A percentile compares a stretch with the other conserved stretches of the same genome.
Evolutionary conservation across 1,140 invertebrate species (phyloP).

Genomic region (Oncopeltus fasciatus): DNA sequence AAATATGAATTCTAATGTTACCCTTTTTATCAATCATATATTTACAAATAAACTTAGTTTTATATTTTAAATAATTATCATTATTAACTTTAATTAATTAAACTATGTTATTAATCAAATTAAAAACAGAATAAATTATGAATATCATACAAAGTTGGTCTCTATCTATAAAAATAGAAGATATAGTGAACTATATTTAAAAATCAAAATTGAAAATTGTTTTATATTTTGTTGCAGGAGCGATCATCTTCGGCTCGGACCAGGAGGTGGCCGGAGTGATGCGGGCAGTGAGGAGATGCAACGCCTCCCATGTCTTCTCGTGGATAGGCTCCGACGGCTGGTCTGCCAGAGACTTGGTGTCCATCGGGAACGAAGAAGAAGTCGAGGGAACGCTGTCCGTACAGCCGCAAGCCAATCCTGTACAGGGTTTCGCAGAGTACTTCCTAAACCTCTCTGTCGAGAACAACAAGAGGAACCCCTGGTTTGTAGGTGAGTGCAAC

Average conservation of each 20-base stretch:
- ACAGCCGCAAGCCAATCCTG: slow-evolving; percentile 76
- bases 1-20: too few species aligned
- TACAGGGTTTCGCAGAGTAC: slow-evolving; percentile 74
- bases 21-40: too few species aligned
- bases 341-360: slow-evolving; percentile 74
- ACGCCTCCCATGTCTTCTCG: slow-evolving; percentile 75
- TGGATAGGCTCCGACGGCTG: slow-evolving; percentile 94
- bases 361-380: slow-evolving; percentile 72
- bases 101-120: too few species aligned
- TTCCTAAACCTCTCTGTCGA: slow-evolving; percentile 71
- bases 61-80: too few species aligned
- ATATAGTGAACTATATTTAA: too few species aligned
- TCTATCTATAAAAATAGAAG: too few species aligned
- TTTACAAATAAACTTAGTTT: too few species aligned
- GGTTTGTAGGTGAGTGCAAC: slow-evolving; percentile 80
- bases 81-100: too few species aligned
- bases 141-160: too few species aligned
- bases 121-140: too few species aligned
- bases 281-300: slow-evolving; percentile 70
- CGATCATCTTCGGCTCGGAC: slow-evolving; percentile 89
- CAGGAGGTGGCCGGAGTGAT: slow-evolving; percentile 93
- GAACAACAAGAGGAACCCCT: slow-evolving; percentile 78
- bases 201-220: too few species aligned
- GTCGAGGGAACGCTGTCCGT: slow-evolving; percentile 77
- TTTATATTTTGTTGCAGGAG: slow-evolving; percentile 63